Percentiles rank a stretch among this genome's conserved stretches.
These are phyloP conservation scores for Brachionus manjavacas DNA, from an alignment of 1,140 invertebrate species.

Conservation along the genomic window DNA sequence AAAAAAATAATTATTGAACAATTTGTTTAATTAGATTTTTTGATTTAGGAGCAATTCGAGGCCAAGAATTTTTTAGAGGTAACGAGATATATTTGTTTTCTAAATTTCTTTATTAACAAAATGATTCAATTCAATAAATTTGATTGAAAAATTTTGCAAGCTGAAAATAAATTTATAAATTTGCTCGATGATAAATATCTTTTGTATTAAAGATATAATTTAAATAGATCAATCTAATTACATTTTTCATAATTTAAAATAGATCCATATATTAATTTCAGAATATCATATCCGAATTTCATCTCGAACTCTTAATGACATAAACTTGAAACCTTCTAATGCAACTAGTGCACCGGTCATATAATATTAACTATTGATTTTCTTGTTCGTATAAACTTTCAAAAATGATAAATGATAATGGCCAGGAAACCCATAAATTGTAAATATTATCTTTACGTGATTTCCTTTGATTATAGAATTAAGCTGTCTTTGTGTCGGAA, in stretches of 20 bases:
- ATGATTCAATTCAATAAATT: neutral
- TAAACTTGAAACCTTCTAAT: neutral
- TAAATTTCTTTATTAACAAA: neutral
- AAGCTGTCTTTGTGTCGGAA: neutral
- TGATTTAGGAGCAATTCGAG: neutral
- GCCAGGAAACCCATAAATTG: neutral
- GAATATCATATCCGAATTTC: neutral
- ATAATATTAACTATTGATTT: neutral
- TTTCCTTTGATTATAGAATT: conserved; percentile 1
- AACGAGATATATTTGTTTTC: neutral
- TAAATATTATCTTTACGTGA: conserved; percentile 31
- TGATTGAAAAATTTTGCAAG: conserved; percentile 4
- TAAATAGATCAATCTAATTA: conserved; percentile 18
- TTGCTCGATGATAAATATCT: neutral
- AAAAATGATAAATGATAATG: conserved; percentile 13
- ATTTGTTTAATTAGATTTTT: conserved; percentile 10
- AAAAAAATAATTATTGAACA: neutral
- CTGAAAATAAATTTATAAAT: neutral
- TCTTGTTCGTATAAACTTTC: neutral
- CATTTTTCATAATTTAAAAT: neutral
- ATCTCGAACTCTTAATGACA: neutral
- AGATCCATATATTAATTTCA: neutral
- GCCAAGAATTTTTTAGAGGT: neutral
- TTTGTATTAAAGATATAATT: neutral
- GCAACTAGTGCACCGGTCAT: neutral